Evolutionary conservation across 2,113 vertebrate genomes (phyloP).

Genomic region (Lepidothrix coronata): DNA sequence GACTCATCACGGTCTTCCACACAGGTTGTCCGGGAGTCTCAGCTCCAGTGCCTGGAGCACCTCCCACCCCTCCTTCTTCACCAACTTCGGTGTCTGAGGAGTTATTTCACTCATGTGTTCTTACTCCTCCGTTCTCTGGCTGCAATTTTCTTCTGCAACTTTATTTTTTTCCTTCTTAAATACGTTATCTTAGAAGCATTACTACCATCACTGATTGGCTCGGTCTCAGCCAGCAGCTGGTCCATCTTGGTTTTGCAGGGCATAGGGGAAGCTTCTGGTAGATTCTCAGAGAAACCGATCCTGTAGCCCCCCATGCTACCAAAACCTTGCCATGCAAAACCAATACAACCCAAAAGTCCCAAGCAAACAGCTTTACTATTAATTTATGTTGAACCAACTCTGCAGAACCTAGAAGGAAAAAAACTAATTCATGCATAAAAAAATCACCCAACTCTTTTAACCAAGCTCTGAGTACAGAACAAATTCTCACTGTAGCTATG

Average conservation of each 20-base stretch:
- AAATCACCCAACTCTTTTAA: neutral
- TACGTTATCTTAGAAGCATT: neutral
- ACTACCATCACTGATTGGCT: accelerated
- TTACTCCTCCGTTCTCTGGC: neutral
- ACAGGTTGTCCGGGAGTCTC: neutral
- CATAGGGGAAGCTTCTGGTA: neutral
- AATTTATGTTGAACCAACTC: neutral
- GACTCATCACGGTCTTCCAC: neutral
- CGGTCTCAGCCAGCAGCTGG: neutral
- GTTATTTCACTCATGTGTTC: neutral
- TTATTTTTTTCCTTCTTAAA: neutral
- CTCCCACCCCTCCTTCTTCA: neutral
- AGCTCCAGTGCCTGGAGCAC: neutral
- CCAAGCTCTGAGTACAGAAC: neutral
- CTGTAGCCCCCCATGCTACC: neutral
- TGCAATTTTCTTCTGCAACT: neutral
- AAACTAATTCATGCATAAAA: neutral
- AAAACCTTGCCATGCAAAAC: neutral
- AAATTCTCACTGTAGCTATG: neutral
- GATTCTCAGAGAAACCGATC: neutral
- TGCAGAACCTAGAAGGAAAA: neutral
- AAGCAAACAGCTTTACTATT: neutral
- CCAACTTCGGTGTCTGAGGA: neutral
- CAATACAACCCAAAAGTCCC: neutral
- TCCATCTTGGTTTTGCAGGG: neutral